phyloP scores from a whole-genome alignment of 2,797 vertebrate species.

The Philypnodon macrostomus region DNA sequence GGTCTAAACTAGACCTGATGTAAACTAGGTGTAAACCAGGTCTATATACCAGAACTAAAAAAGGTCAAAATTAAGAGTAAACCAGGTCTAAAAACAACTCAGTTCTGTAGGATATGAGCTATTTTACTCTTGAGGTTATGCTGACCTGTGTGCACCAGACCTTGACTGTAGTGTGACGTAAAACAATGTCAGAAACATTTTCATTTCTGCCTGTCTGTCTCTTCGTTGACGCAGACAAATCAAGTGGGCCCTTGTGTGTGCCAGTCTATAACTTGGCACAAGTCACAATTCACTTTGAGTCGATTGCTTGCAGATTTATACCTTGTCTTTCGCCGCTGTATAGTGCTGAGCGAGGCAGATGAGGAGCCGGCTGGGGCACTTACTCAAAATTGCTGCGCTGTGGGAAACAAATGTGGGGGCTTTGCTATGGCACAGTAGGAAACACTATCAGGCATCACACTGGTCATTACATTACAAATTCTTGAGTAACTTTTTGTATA shows the following conservation, averaged over 20 bases:
- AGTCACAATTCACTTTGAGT: conserved; percentile 64
- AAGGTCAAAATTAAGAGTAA: no score
- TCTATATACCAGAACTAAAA: no score
- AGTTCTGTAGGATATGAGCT: not conserved
- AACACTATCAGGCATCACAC: not conserved
- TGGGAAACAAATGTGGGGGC: conserved; percentile 49
- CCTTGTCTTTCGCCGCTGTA: conserved; percentile 44
- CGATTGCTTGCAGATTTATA: conserved; percentile 70
- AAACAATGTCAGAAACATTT: not conserved
- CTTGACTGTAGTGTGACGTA: not conserved
- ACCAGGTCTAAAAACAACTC: not conserved
- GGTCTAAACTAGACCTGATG: no score
- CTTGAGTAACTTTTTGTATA: no score
- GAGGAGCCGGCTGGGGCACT: conserved; percentile 52
- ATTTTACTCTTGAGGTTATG: not conserved
- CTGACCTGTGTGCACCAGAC: not conserved
- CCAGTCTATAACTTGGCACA: conserved; percentile 54
- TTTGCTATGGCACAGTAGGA: conserved; percentile 13
- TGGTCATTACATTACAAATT: not conserved
- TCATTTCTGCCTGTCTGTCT: conserved; percentile 9
- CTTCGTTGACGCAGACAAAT: conserved; percentile 12
- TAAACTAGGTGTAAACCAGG: no score
- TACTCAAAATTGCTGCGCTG: conserved; percentile 64
- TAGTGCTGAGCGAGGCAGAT: conserved; percentile 61
- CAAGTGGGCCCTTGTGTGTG: conserved; percentile 33